Evolutionary conservation across 2,888 invertebrate genomes (phyloP).

Genomic region (Eristalis intricaria): DNA sequence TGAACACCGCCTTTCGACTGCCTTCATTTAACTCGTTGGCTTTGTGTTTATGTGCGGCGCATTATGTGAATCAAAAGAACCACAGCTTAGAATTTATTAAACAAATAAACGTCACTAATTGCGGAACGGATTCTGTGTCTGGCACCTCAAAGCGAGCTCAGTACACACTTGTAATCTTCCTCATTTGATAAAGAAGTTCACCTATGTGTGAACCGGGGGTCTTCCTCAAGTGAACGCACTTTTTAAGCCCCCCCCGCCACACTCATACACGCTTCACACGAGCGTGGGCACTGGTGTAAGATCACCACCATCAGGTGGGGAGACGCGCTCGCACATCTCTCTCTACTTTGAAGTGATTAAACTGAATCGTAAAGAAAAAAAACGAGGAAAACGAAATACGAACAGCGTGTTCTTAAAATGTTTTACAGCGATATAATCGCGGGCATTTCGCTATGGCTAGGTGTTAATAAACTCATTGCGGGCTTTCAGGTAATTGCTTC

Average conservation of each 20-base stretch:
- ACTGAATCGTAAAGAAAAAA: not conserved
- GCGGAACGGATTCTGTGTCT: not conserved
- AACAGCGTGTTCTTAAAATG: not conserved
- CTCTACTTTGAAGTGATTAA: not conserved
- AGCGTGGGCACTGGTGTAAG: too few species aligned
- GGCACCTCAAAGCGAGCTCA: not conserved
- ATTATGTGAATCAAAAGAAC: not conserved
- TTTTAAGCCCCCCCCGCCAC: not conserved
- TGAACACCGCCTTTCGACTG: not conserved
- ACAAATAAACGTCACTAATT: conserved; percentile 5
- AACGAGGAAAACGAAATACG: too few species aligned
- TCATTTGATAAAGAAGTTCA: not conserved
- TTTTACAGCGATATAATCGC: not conserved
- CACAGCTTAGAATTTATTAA: conserved; percentile 24
- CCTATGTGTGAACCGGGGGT: not conserved
- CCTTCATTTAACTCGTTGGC: conserved; percentile 16
- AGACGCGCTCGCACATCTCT: not conserved
- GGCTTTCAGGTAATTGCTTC: conserved; percentile 58
- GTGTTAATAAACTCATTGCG: conserved; percentile 62
- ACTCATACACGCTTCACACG: not conserved
- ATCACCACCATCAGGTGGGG: not conserved
- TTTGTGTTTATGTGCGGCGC: not conserved
- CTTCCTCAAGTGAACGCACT: not conserved
- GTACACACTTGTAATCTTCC: not conserved
- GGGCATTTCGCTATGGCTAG: conserved; percentile 28